Evolutionary conservation across 92 coral and sea anemone genomes (phyloP).

Genomic region (Epizoanthus fatuus): DNA sequence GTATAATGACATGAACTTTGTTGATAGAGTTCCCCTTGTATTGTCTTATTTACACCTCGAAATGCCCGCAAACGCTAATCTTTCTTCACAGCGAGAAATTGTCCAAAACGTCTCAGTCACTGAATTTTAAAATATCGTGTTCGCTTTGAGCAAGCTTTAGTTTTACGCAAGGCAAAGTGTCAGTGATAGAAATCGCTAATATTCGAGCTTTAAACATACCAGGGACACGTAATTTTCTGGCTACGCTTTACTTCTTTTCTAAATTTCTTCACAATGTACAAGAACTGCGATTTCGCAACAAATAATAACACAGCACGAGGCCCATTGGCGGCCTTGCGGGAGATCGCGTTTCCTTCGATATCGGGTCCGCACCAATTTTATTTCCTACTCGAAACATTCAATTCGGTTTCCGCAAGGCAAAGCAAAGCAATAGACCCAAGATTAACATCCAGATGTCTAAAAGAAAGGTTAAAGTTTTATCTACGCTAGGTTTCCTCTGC

Average conservation of each 20-base stretch:
- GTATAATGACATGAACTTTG: too few species aligned
- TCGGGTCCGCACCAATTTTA: neutral
- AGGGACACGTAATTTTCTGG: neutral
- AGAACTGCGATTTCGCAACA: constrained; percentile 13
- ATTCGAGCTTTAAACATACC: constrained; percentile 18
- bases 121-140: constrained; percentile 14
- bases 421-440: constrained; percentile 2
- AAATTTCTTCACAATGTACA: neutral
- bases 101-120: too few species aligned
- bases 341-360: too few species aligned
- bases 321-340: too few species aligned
- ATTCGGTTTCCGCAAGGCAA: neutral
- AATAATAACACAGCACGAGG: constrained; percentile 19
- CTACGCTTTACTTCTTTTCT: constrained; percentile 4
- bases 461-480: neutral
- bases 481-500: neutral
- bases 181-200: constrained; percentile 11
- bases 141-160: neutral
- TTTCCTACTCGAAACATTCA: neutral
- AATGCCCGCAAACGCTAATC: too few species aligned
- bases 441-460: neutral
- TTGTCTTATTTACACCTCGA: too few species aligned
- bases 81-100: too few species aligned
- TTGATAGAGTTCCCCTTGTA: too few species aligned
- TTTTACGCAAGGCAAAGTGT: constrained; percentile 6